Evolutionary conservation across 2,888 invertebrate species (phyloP).

Genomic region (Argynnis bischoffii): DNA sequence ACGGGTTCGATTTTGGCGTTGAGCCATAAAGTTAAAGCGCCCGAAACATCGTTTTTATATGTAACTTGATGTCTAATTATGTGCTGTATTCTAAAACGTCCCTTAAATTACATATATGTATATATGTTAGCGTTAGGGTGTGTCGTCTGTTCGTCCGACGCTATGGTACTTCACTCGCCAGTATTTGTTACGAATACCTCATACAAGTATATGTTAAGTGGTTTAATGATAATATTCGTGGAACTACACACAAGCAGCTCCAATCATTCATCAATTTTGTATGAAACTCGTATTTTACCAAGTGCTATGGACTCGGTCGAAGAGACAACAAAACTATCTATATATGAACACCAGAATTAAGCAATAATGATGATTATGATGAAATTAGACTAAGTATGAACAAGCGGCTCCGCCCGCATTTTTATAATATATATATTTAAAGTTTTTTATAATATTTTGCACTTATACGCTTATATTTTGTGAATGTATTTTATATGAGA

Average conservation of each 20-base stretch:
- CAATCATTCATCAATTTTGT: too few relatives aligned
- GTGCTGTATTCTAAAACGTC: slow-evolving; percentile 12
- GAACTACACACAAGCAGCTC: too few relatives aligned
- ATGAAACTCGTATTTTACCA: too few relatives aligned
- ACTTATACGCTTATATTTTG: slow-evolving; percentile 13
- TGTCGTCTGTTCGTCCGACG: not conserved
- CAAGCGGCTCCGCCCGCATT: slow-evolving; percentile 5
- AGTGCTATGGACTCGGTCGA: too few relatives aligned
- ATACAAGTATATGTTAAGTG: too few relatives aligned
- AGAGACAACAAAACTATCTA: not conserved
- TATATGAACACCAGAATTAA: not conserved
- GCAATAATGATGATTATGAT: slow-evolving; percentile 4
- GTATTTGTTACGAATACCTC: too few relatives aligned
- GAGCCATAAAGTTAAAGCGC: too few relatives aligned
- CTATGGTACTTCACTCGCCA: not conserved
- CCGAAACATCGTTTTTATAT: not conserved
- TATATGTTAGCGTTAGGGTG: not conserved
- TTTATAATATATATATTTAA: slow-evolving; percentile 14
- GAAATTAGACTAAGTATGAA: not conserved
- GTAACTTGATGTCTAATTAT: slow-evolving; percentile 11
- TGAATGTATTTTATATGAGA: slow-evolving; percentile 11
- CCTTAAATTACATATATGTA: slow-evolving; percentile 4
- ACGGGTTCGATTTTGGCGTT: too few relatives aligned
- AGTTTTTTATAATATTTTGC: slow-evolving; percentile 19
- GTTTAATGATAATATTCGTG: too few relatives aligned